Percentiles rank a stretch among this genome's conserved stretches.
Evolutionary conservation across 2,888 invertebrate genomes (phyloP).

Genomic region (Ophraella communa): DNA sequence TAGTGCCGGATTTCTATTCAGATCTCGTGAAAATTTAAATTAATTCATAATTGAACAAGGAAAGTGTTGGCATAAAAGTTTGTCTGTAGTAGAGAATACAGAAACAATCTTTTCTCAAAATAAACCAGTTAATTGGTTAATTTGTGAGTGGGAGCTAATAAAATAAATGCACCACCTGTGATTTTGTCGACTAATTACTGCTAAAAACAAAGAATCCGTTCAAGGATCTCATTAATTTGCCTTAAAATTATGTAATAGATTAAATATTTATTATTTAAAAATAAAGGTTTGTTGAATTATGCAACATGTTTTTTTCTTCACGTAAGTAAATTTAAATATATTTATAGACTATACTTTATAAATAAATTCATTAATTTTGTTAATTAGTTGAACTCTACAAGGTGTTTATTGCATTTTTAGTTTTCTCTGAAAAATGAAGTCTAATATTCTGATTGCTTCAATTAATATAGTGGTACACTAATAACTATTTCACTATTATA

Average conservation of each 20-base stretch:
- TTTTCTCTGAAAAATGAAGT: no score
- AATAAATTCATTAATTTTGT: neutral
- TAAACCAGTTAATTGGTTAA: neutral
- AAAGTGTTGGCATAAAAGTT: neutral
- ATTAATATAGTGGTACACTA: no score
- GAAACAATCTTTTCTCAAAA: conserved; percentile 4
- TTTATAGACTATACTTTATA: neutral
- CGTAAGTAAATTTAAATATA: neutral
- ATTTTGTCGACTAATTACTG: neutral
- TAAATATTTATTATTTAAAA: neutral
- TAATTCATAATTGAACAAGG: neutral
- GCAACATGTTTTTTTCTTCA: neutral
- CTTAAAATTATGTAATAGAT: neutral
- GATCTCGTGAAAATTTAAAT: no score
- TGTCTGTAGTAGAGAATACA: neutral
- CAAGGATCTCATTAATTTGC: neutral
- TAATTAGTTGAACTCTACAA: neutral
- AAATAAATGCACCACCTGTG: conserved; percentile 9
- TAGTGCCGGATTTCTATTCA: no score
- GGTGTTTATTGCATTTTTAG: neutral
- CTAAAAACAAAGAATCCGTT: neutral
- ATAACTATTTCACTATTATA: no score
- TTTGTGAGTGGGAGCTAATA: neutral
- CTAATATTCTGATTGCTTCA: no score
- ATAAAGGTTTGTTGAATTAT: neutral